Conservation (phyloP, 2,888 invertebrate genomes). For the Lapara coniferarum region DNA sequence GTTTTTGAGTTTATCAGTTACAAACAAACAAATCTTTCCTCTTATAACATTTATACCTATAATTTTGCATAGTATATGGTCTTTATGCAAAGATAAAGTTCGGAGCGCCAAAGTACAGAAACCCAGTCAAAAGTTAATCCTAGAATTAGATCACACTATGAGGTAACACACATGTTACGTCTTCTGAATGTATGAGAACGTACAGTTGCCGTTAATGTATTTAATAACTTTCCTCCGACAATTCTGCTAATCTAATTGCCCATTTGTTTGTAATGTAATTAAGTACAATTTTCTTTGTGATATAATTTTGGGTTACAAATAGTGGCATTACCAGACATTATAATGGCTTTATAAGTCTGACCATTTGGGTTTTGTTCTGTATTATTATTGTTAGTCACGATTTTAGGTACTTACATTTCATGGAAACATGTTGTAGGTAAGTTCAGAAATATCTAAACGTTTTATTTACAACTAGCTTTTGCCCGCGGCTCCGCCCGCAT, state of each 20-base stretch:
- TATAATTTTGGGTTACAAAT: background rate
- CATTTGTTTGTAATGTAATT: conserved; percentile 18
- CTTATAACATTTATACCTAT: too few relatives aligned
- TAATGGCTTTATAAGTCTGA: background rate
- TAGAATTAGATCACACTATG: background rate
- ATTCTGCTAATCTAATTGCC: conserved; percentile 9
- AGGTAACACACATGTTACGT: background rate
- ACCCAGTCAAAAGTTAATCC: background rate
- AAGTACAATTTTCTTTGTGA: background rate
- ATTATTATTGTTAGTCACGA: background rate
- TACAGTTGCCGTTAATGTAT: conserved; percentile 18
- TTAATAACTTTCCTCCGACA: conserved; percentile 12
- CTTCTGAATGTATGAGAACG: conserved; percentile 21
- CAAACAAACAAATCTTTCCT: too few relatives aligned
- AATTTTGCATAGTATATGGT: too few relatives aligned
- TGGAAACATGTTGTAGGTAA: too few relatives aligned
- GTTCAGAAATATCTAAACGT: too few relatives aligned
- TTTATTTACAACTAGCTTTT: too few relatives aligned
- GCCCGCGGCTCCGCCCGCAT: too few relatives aligned
- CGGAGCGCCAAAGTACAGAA: too few relatives aligned
- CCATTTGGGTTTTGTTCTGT: background rate
- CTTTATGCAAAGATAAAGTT: too few relatives aligned
- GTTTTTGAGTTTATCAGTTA: too few relatives aligned
- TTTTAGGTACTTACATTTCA: background rate
- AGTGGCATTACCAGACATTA: background rate